phyloP scores from a whole-genome alignment of 1,140 invertebrate species.

The Dolichoris vasculosae region DNA sequence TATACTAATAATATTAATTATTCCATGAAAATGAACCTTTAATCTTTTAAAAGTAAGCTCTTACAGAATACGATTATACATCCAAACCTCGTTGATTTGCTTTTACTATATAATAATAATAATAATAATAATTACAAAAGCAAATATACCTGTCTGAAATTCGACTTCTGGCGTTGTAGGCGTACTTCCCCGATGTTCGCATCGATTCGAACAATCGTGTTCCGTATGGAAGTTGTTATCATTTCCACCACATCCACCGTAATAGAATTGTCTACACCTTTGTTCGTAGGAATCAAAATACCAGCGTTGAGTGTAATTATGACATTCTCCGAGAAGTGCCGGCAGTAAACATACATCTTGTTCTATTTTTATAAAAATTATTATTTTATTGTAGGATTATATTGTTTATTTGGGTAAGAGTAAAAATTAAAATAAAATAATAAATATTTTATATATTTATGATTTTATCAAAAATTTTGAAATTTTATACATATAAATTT shows the following conservation, averaged over 20 bases:
- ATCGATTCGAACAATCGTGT: constrained; percentile 80
- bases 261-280: constrained; percentile 85
- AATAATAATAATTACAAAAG: too few relatives aligned
- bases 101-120: too few relatives aligned
- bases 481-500: too few relatives aligned
- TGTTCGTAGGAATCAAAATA: constrained; percentile 86
- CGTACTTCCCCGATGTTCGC: constrained; percentile 71
- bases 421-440: too few relatives aligned
- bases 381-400: neutral
- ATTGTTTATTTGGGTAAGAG: neutral
- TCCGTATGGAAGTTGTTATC: constrained; percentile 85
- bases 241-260: constrained; percentile 88
- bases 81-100: too few relatives aligned
- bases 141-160: constrained; percentile 64
- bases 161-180: constrained; percentile 61
- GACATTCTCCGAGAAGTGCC: constrained; percentile 85
- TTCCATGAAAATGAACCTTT: too few relatives aligned
- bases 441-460: too few relatives aligned
- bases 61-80: too few relatives aligned
- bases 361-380: constrained; percentile 70
- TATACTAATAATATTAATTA: too few relatives aligned
- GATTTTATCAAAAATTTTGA: too few relatives aligned
- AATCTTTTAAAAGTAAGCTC: too few relatives aligned
- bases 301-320: constrained; percentile 85
- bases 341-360: constrained; percentile 85